A percentile compares a stretch with the other conserved stretches of the same genome.
These are phyloP conservation scores for Venusia cambrica DNA, from an alignment of 2,888 invertebrate genomes.

Conservation along the genomic window DNA sequence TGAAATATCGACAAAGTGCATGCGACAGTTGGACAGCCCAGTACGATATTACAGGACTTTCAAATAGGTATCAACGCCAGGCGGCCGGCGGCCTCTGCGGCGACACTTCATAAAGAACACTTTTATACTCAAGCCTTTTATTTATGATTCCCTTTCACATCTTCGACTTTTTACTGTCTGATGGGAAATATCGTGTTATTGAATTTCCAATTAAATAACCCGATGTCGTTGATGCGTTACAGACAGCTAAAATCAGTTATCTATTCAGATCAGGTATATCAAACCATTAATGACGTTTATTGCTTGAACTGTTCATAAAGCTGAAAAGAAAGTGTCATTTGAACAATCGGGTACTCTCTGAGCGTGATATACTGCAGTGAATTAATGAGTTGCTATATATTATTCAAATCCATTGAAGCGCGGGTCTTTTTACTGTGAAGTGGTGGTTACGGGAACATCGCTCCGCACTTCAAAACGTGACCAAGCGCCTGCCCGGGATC, in stretches of 20 bases:
- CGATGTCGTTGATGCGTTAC: slow-evolving; percentile 16
- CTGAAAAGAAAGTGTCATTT: slow-evolving; percentile 21
- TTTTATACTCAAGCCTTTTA: slow-evolving; percentile 77
- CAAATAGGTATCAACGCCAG: slow-evolving; percentile 73
- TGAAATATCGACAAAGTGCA: slow-evolving; percentile 47
- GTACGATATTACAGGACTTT: slow-evolving; percentile 74
- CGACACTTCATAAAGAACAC: slow-evolving; percentile 79
- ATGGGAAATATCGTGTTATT: slow-evolving; percentile 51
- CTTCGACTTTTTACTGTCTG: slow-evolving; percentile 66
- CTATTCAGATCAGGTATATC: neutral
- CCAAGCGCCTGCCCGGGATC: slow-evolving; percentile 56
- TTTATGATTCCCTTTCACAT: slow-evolving; percentile 73
- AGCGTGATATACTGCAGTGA: slow-evolving; percentile 36
- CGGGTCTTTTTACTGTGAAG: slow-evolving; percentile 70
- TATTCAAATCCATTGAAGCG: slow-evolving; percentile 69
- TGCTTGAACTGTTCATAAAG: slow-evolving; percentile 10
- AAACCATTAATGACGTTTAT: slow-evolving; percentile 1
- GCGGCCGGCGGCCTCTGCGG: slow-evolving; percentile 50
- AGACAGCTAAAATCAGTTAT: slow-evolving; percentile 8
- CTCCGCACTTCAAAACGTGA: slow-evolving; percentile 77
- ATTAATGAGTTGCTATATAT: slow-evolving; percentile 70
- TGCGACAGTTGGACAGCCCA: slow-evolving; percentile 42
- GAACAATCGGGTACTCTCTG: slow-evolving; percentile 27
- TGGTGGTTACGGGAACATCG: slow-evolving; percentile 73
- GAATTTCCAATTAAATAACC: slow-evolving; percentile 49